Percentiles rank a stretch among this genome's conserved stretches.
These are phyloP conservation scores for Carassius auratus DNA, from an alignment of 2,113 vertebrate genomes.

Conservation along the genomic window DNA sequence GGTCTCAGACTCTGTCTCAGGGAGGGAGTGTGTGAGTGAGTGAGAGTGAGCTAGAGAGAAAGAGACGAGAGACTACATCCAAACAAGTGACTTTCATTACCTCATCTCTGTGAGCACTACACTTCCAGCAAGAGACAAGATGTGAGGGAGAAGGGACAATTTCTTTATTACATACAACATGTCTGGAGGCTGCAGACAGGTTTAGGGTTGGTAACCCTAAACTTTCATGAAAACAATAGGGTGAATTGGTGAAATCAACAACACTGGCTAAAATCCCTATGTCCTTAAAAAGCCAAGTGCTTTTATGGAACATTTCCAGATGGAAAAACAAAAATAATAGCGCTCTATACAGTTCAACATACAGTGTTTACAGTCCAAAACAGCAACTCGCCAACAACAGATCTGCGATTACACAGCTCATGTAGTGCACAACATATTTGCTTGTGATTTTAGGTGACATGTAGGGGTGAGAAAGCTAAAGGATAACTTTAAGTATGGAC, in stretches of 20 bases:
- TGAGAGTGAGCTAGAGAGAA: neutral
- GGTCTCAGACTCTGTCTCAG: conserved; percentile 29
- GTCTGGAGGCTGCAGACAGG: neutral
- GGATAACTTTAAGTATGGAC: neutral
- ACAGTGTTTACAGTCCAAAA: conserved; percentile 23
- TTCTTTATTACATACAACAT: neutral
- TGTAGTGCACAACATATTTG: conserved; percentile 16
- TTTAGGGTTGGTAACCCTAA: neutral
- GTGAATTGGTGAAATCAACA: conserved; percentile 21
- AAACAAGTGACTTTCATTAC: conserved; percentile 53
- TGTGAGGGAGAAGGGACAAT: neutral
- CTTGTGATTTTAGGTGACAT: neutral
- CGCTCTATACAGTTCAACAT: neutral
- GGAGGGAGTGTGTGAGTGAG: neutral
- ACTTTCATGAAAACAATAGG: neutral
- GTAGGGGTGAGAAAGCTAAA: neutral
- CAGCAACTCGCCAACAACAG: neutral
- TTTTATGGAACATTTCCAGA: neutral
- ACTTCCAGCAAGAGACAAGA: neutral
- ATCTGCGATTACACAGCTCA: conserved; percentile 11
- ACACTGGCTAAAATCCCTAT: conserved; percentile 22
- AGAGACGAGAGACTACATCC: neutral
- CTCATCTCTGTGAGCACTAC: conserved; percentile 39
- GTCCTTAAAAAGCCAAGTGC: neutral
- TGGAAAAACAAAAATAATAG: neutral